These are phyloP conservation scores for Oostethus manadensis DNA, from an alignment of 2,113 vertebrate genomes.

Conservation along the genomic window DNA sequence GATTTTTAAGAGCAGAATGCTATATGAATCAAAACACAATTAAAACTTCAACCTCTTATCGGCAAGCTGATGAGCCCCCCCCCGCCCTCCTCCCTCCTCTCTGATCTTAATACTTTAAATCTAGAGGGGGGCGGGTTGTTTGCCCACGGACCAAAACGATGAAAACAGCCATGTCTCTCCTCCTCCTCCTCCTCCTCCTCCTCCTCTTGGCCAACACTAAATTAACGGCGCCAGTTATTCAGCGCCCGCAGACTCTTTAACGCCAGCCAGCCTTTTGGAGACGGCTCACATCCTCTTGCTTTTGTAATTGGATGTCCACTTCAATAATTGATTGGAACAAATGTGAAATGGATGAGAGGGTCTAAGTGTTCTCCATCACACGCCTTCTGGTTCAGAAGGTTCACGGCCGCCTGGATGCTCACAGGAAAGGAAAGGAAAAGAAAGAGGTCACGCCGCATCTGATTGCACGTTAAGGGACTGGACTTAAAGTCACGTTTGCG, in stretches of 20 bases:
- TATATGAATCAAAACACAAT: slow-evolving; percentile 74
- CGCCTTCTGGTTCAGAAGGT: slow-evolving; percentile 63
- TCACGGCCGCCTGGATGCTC: slow-evolving; percentile 53
- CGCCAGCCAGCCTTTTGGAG: slow-evolving; percentile 66
- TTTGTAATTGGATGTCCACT: slow-evolving; percentile 80
- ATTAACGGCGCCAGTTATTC: slow-evolving; percentile 77
- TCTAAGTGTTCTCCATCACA: slow-evolving; percentile 78
- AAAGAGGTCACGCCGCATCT: slow-evolving; percentile 28
- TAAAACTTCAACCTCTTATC: slow-evolving; percentile 69
- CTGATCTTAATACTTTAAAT: slow-evolving; percentile 68
- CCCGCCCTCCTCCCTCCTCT: background rate
- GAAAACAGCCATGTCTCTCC: slow-evolving; percentile 46
- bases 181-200: background rate
- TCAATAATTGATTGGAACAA: slow-evolving; percentile 83
- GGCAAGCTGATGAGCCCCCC: slow-evolving; percentile 39
- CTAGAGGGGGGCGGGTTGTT: slow-evolving; percentile 58
- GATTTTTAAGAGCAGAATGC: slow-evolving; percentile 63
- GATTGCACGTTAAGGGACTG: slow-evolving; percentile 33
- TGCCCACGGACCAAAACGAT: slow-evolving; percentile 54
- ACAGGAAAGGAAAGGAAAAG: slow-evolving; percentile 6
- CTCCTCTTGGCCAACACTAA: slow-evolving; percentile 68
- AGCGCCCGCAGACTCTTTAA: slow-evolving; percentile 69
- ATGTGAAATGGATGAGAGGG: slow-evolving; percentile 78
- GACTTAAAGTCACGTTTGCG: no score
- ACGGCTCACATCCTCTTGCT: slow-evolving; percentile 73